These are phyloP conservation scores for Chaetorhynchus papuensis DNA, from an alignment of 2,113 vertebrate species.

Conservation along the genomic window DNA sequence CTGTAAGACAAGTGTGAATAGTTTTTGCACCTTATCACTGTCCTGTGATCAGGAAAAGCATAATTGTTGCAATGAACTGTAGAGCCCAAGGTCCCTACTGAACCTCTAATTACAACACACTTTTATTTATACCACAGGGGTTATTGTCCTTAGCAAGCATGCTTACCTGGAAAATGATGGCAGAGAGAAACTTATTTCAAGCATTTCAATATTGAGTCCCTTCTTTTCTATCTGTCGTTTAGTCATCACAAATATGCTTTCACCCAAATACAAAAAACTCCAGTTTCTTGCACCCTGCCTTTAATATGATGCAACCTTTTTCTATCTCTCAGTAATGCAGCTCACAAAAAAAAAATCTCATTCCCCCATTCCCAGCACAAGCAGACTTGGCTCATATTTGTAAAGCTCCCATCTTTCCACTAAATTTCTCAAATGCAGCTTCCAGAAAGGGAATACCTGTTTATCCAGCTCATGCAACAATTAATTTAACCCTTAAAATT, in stretches of 20 bases:
- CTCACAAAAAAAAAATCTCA: neutral
- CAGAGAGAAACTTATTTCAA: neutral
- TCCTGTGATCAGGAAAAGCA: neutral
- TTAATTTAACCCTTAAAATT: neutral
- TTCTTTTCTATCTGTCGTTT: neutral
- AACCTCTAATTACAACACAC: neutral
- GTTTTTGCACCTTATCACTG: neutral
- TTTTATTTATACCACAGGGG: neutral
- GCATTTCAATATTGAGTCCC: neutral
- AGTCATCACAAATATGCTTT: neutral
- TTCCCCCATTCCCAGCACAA: neutral
- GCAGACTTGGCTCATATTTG: neutral
- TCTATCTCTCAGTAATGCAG: neutral
- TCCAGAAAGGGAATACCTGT: neutral
- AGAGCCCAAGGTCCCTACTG: neutral
- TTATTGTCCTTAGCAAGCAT: neutral
- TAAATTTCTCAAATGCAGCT: neutral
- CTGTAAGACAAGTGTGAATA: neutral
- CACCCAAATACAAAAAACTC: neutral
- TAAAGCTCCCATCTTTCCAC: neutral
- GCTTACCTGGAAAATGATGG: neutral
- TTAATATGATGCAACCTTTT: neutral
- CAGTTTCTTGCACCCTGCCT: neutral
- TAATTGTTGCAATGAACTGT: neutral
- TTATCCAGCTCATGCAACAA: neutral